Evolutionary conservation across 2,797 vertebrate species (phyloP).

Genomic region (Chelmon rostratus): DNA sequence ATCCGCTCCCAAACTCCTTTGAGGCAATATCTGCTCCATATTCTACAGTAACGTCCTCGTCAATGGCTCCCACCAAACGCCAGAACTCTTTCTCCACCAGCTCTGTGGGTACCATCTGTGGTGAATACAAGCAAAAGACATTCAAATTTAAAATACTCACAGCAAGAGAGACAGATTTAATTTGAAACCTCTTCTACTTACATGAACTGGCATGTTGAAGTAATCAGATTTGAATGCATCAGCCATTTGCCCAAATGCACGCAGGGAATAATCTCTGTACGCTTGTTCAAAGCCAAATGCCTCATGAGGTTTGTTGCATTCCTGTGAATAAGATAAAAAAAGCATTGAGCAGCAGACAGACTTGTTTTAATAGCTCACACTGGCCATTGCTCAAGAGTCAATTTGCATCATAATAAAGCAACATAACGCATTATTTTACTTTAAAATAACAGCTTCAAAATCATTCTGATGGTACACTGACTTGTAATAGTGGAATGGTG

Average conservation of each 20-base stretch:
- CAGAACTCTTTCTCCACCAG: constrained; percentile 99
- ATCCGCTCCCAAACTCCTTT: constrained; percentile 98
- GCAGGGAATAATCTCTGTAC: constrained; percentile 93
- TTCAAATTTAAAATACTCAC: neutral
- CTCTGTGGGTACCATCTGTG: constrained; percentile 98
- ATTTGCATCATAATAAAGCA: neutral
- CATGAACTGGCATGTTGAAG: constrained; percentile 99
- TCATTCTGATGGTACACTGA: too few species aligned
- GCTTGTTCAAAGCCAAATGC: constrained; percentile 98
- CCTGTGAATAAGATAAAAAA: constrained; percentile 78
- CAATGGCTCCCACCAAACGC: constrained; percentile 96
- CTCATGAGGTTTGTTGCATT: constrained; percentile 96
- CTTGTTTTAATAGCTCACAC: neutral
- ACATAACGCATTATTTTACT: too few species aligned
- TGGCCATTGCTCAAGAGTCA: neutral
- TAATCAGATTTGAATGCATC: constrained; percentile 99
- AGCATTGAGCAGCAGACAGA: neutral
- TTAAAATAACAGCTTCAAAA: too few species aligned
- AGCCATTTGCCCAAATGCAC: constrained; percentile 97
- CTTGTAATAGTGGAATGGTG: too few species aligned
- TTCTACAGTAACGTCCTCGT: constrained; percentile 97
- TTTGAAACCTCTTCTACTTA: constrained; percentile 78
- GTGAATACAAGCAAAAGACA: neutral
- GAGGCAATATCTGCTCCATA: constrained; percentile 98
- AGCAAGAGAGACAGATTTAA: neutral